These are phyloP conservation scores for Poeciliopsis retropinna DNA, from an alignment of 2,113 vertebrate genomes.

Conservation along the genomic window DNA sequence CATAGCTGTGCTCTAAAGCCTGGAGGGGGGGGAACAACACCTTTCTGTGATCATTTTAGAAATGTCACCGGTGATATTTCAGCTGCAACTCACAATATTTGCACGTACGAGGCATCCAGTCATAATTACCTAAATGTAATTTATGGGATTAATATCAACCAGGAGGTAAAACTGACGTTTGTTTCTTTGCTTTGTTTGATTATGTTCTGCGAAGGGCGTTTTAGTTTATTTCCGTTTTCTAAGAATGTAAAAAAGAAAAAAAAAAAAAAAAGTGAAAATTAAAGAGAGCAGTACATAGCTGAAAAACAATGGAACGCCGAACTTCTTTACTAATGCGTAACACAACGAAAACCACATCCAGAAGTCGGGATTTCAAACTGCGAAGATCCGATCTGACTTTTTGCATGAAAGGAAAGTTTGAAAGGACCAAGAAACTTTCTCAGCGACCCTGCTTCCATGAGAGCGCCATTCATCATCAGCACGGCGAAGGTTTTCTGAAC, in stretches of 20 bases:
- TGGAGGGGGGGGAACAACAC: neutral
- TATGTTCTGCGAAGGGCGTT: no score
- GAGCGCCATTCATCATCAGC: constrained; percentile 21
- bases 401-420: constrained; percentile 16
- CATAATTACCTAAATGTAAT: neutral
- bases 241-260: no score
- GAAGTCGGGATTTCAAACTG: no score
- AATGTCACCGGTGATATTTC: constrained; percentile 24
- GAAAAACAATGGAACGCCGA: no score
- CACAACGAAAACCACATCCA: no score
- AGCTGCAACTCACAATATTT: constrained; percentile 9
- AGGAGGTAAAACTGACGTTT: neutral
- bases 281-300: no score
- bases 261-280: no score
- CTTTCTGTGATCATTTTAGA: neutral
- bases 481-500: constrained; percentile 35
- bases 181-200: neutral
- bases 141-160: neutral
- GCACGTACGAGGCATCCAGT: neutral
- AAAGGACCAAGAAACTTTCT: constrained; percentile 14
- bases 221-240: no score
- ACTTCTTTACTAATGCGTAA: no score
- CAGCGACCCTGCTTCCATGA: constrained; percentile 7
- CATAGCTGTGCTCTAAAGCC: neutral
- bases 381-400: neutral